Conservation (phyloP, 2,113 vertebrate genomes). For the Dermatemys mawii region DNA sequence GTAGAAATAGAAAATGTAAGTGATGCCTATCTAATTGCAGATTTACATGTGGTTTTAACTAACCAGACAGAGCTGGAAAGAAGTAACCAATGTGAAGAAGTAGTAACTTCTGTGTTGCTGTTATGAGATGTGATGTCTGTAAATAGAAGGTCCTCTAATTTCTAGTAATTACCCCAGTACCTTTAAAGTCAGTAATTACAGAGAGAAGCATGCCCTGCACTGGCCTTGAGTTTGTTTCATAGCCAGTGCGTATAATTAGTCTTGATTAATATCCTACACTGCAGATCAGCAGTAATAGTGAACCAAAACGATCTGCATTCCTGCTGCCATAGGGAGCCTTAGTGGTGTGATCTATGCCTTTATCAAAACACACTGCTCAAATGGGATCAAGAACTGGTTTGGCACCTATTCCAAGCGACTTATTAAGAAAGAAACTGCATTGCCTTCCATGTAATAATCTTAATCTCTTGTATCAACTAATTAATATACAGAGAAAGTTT, state of each 20-base stretch:
- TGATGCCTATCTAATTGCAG: background rate
- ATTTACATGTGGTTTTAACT: background rate
- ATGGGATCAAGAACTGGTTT: conserved; percentile 74
- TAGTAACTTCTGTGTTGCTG: conserved; percentile 26
- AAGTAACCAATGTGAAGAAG: background rate
- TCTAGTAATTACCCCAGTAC: conserved; percentile 76
- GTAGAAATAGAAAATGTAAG: background rate
- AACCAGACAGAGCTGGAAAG: conserved; percentile 3
- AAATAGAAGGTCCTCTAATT: conserved; percentile 75
- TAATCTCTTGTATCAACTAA: conserved; percentile 83
- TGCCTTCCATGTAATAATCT: conserved; percentile 82
- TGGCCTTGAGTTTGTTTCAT: conserved; percentile 78
- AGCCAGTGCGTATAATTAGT: conserved; percentile 87
- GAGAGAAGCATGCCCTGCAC: conserved; percentile 71
- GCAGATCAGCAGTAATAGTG: conserved; percentile 86
- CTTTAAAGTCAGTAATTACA: conserved; percentile 81
- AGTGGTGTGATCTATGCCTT: conserved; percentile 66
- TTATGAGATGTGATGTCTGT: conserved; percentile 57
- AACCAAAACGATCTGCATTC: conserved; percentile 76
- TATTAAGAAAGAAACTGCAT: conserved; percentile 76
- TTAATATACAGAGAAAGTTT: conserved; percentile 80
- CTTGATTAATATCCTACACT: conserved; percentile 91
- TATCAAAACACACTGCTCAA: conserved; percentile 76
- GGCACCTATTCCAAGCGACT: conserved; percentile 80
- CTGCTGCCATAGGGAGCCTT: conserved; percentile 75